These are phyloP conservation scores for Melikaiella ostensackeni DNA, from an alignment of 2,888 invertebrate species.

Conservation along the genomic window DNA sequence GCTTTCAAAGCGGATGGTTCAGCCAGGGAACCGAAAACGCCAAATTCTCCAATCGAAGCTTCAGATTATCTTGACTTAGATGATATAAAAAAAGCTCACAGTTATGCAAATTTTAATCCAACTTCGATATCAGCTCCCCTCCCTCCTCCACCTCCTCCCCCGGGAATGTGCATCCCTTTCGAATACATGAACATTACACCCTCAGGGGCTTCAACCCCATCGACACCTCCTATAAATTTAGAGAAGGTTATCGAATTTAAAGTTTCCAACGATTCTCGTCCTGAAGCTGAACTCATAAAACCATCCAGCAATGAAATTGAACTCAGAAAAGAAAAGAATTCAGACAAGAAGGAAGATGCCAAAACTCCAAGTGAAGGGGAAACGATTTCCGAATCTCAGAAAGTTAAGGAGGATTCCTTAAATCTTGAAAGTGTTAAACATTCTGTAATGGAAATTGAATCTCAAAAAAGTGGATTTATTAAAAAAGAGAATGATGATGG, in stretches of 20 bases:
- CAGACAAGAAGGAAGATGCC: neutral
- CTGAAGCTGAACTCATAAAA: slow-evolving; percentile 44
- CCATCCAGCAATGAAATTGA: slow-evolving; percentile 37
- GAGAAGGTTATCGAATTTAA: slow-evolving; percentile 18
- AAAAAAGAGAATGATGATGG: slow-evolving; percentile 44
- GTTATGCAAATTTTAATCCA: slow-evolving; percentile 62
- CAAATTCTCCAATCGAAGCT: slow-evolving; percentile 65
- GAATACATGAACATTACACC: slow-evolving; percentile 65
- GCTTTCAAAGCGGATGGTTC: slow-evolving; percentile 67
- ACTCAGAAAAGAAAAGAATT: slow-evolving; percentile 22
- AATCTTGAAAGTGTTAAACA: neutral
- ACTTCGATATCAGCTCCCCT: slow-evolving; percentile 50
- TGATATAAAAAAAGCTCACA: slow-evolving; percentile 49
- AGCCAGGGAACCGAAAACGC: slow-evolving; percentile 66
- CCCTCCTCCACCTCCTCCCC: slow-evolving; percentile 58
- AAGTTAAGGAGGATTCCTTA: neutral
- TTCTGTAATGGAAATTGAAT: neutral
- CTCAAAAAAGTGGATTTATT: neutral
- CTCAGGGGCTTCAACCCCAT: slow-evolving; percentile 15
- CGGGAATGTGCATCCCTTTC: slow-evolving; percentile 70
- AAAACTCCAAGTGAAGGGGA: slow-evolving; percentile 37
- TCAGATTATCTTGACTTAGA: slow-evolving; percentile 57
- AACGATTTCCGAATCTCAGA: neutral
- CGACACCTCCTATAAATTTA: slow-evolving; percentile 1
- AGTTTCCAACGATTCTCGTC: slow-evolving; percentile 43